Conservation (phyloP, 1,140 invertebrate genomes). For the Danaus melanippus region DNA sequence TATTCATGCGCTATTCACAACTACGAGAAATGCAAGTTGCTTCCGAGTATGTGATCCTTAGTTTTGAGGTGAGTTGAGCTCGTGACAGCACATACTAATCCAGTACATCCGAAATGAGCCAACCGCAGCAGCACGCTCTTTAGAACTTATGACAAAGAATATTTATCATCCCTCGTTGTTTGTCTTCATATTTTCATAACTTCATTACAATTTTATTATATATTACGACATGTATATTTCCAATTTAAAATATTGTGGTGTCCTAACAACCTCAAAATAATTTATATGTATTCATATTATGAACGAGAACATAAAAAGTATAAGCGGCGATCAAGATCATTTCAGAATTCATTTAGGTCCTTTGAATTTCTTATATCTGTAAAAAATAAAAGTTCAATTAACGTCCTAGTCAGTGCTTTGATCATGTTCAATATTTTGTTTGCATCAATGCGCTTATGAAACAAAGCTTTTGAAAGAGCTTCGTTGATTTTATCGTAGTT, state of each 20-base stretch:
- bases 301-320: no score
- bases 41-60: conserved; percentile 31
- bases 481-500: conserved; percentile 7
- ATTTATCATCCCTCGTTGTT: conserved; percentile 7
- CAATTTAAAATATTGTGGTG: no score
- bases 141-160: conserved; percentile 20
- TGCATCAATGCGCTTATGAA: no score
- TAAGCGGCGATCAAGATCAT: no score
- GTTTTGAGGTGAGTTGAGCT: conserved; percentile 42
- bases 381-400: background rate
- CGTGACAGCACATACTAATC: conserved; percentile 52
- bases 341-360: background rate
- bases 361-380: background rate
- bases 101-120: conserved; percentile 30
- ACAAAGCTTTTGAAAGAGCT: conserved; percentile 6
- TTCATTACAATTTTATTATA: no score
- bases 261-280: no score
- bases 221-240: no score
- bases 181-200: no score
- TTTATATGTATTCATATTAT: no score
- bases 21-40: conserved; percentile 32
- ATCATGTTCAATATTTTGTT: no score
- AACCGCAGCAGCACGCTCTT: conserved; percentile 32
- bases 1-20: conserved; percentile 12
- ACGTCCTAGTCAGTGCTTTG: no score